These are phyloP conservation scores for Petrocephalus zakoni DNA, from an alignment of 2,113 vertebrate genomes.

Conservation along the genomic window DNA sequence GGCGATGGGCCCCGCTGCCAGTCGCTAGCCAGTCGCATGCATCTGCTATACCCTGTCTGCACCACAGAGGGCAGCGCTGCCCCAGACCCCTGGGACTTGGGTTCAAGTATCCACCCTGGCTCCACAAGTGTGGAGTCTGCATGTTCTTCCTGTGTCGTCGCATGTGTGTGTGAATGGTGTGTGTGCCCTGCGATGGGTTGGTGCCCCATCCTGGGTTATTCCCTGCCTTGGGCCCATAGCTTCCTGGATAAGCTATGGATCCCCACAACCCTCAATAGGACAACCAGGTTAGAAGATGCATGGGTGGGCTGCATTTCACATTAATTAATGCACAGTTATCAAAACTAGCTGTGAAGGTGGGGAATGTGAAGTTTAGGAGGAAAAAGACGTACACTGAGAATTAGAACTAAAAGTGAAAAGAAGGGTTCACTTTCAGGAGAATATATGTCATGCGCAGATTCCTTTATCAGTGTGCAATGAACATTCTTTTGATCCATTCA, in stretches of 20 bases:
- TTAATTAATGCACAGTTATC: background rate
- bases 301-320: background rate
- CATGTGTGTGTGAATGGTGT: background rate
- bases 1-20: conserved; percentile 45
- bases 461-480: background rate
- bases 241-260: background rate
- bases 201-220: background rate
- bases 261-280: background rate
- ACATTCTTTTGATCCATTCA: background rate
- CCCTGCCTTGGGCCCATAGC: background rate
- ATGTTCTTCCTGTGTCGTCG: background rate
- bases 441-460: background rate
- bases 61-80: background rate
- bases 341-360: background rate
- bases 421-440: background rate
- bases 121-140: background rate
- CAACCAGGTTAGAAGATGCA: background rate
- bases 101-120: background rate
- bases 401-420: background rate
- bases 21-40: background rate
- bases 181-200: background rate
- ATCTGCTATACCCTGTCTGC: background rate
- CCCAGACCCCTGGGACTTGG: background rate
- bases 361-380: background rate
- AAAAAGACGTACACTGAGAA: background rate